Evolutionary conservation across 2,888 invertebrate genomes (phyloP).

Genomic region (Oligia latruncula): DNA sequence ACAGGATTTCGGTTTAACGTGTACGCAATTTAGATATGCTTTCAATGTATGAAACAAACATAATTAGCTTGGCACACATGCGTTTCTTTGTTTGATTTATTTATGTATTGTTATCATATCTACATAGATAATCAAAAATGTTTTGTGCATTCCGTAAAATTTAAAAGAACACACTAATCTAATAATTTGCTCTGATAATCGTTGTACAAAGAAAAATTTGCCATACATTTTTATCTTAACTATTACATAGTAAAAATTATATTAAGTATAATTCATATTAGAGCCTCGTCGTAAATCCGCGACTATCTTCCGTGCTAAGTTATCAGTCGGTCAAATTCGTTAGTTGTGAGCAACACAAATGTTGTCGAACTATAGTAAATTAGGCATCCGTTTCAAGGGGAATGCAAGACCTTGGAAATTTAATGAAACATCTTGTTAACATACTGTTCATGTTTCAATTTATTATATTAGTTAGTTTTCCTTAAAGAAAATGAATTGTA

Average conservation of each 20-base stretch:
- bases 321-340: slow-evolving; percentile 21
- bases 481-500: background rate
- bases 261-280: background rate
- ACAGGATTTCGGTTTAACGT: slow-evolving; percentile 32
- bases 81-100: slow-evolving; percentile 60
- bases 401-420: slow-evolving; percentile 27
- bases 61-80: slow-evolving; percentile 56
- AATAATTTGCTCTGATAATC: background rate
- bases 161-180: background rate
- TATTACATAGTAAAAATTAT: background rate
- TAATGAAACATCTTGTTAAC: slow-evolving; percentile 30
- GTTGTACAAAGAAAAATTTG: slow-evolving; percentile 1
- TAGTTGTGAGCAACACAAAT: slow-evolving; percentile 18
- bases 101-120: slow-evolving; percentile 48
- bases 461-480: background rate
- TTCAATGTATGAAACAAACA: slow-evolving; percentile 25
- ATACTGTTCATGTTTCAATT: background rate
- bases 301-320: background rate
- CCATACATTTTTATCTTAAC: too few species aligned
- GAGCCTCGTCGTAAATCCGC: background rate
- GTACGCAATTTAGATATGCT: slow-evolving; percentile 10
- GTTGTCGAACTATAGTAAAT: slow-evolving; percentile 4
- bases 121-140: slow-evolving; percentile 30
- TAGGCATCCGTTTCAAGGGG: slow-evolving; percentile 34
- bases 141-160: slow-evolving; percentile 11